These are phyloP conservation scores for Metacarcinus magister DNA, from an alignment of 2,888 invertebrate species.

Conservation along the genomic window DNA sequence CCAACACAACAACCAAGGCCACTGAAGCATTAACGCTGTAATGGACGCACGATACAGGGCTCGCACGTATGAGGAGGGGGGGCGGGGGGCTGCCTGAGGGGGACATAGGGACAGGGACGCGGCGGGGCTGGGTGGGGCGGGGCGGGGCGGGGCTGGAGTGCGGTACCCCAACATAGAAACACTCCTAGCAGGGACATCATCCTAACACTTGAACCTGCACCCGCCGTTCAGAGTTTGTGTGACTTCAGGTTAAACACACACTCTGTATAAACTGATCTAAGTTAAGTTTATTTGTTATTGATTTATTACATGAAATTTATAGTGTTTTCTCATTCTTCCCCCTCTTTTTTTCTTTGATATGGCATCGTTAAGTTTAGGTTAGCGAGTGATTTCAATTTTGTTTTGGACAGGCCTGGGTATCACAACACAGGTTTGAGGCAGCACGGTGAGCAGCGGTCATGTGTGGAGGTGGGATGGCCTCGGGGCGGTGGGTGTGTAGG, in stretches of 20 bases:
- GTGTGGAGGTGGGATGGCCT: background rate
- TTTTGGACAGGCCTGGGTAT: too few species aligned
- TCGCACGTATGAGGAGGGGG: background rate
- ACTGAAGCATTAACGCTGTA: background rate
- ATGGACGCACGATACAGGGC: background rate
- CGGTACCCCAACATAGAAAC: background rate
- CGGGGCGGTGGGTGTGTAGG: background rate
- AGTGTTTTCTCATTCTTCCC: too few species aligned
- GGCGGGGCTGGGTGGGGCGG: background rate
- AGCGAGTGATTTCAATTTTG: too few species aligned
- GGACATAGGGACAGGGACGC: background rate
- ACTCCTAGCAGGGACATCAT: background rate
- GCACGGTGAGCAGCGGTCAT: background rate
- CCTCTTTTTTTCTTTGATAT: too few species aligned
- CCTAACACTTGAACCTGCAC: too few species aligned
- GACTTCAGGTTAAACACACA: too few species aligned
- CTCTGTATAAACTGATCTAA: too few species aligned
- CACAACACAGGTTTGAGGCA: background rate
- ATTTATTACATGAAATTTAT: too few species aligned
- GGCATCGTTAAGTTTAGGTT: too few species aligned
- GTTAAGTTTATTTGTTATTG: too few species aligned
- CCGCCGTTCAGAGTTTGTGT: too few species aligned
- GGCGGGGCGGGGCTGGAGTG: background rate
- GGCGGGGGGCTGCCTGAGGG: background rate
- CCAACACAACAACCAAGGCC: conserved; percentile 19